Conservation (phyloP, 2,113 vertebrate genomes). For the Chauna torquata region DNA sequence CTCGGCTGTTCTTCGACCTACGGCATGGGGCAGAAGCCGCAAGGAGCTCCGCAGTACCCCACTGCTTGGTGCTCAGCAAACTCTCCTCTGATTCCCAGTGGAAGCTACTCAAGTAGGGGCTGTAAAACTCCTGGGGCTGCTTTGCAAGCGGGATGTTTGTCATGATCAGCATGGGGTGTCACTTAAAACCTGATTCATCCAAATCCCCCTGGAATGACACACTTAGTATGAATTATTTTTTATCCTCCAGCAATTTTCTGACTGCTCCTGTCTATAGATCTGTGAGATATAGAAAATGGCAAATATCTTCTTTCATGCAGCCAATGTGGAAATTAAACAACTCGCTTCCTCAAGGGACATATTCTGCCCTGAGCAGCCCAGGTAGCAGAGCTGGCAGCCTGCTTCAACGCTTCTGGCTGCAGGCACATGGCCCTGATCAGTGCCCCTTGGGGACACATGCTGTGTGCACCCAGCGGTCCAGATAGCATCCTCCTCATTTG, state of each 20-base stretch:
- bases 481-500: background rate
- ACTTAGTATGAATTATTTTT: conserved; percentile 44
- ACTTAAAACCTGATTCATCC: conserved; percentile 48
- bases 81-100: background rate
- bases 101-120: background rate
- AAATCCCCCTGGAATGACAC: conserved; percentile 33
- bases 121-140: background rate
- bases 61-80: background rate
- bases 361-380: background rate
- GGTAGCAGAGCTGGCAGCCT: background rate
- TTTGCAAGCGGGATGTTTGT: conserved; percentile 27
- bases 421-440: background rate
- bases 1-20: background rate
- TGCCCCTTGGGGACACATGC: background rate
- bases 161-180: conserved; percentile 28
- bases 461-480: background rate
- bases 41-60: background rate
- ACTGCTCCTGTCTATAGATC: conserved; percentile 37
- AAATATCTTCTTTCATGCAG: conserved; percentile 17
- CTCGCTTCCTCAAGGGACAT: background rate
- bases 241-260: conserved; percentile 48
- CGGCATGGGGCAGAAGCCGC: background rate
- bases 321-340: conserved; percentile 60
- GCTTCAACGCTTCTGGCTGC: background rate
- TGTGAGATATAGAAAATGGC: conserved; percentile 15